These are phyloP conservation scores for Palloptera scutellata DNA, from an alignment of 2,888 invertebrate species.

Conservation along the genomic window DNA sequence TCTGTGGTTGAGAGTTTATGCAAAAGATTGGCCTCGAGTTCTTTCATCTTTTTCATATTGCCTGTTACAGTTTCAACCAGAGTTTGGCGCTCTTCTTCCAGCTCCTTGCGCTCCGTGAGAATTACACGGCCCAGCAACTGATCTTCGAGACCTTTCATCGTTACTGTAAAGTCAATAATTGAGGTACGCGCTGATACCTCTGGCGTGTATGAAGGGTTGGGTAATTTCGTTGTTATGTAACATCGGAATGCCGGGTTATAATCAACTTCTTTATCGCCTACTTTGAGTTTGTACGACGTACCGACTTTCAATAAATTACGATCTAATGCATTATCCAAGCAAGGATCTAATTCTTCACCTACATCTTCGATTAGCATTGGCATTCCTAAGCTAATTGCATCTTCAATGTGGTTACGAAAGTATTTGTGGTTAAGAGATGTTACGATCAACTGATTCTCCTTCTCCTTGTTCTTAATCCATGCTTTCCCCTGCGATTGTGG, in stretches of 20 bases:
- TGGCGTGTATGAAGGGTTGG: slow-evolving; percentile 87
- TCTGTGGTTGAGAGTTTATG: slow-evolving; percentile 86
- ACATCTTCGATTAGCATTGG: slow-evolving; percentile 88
- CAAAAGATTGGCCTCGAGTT: slow-evolving; percentile 83
- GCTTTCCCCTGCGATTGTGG: slow-evolving; percentile 91
- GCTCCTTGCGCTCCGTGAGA: slow-evolving; percentile 80
- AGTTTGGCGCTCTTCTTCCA: slow-evolving; percentile 83
- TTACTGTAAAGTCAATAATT: slow-evolving; percentile 90
- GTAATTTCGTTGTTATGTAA: slow-evolving; percentile 87
- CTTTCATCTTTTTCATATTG: slow-evolving; percentile 84
- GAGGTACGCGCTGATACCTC: slow-evolving; percentile 86
- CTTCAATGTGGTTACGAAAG: slow-evolving; percentile 84
- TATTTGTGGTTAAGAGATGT: slow-evolving; percentile 73
- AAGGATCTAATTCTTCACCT: slow-evolving; percentile 85
- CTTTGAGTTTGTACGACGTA: slow-evolving; percentile 79
- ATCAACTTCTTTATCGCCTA: slow-evolving; percentile 89
- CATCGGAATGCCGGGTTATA: slow-evolving; percentile 75
- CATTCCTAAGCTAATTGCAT: slow-evolving; percentile 79
- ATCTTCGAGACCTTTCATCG: slow-evolving; percentile 89
- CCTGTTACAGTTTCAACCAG: slow-evolving; percentile 82
- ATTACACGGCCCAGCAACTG: slow-evolving; percentile 86
- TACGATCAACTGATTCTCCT: slow-evolving; percentile 72
- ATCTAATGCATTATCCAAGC: slow-evolving; percentile 84
- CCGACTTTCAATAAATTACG: slow-evolving; percentile 88
- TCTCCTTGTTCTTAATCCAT: slow-evolving; percentile 89